Base-by-base conservation (phyloP, 2,797 vertebrate species). In the Bucorvus abyssinicus region DNA sequence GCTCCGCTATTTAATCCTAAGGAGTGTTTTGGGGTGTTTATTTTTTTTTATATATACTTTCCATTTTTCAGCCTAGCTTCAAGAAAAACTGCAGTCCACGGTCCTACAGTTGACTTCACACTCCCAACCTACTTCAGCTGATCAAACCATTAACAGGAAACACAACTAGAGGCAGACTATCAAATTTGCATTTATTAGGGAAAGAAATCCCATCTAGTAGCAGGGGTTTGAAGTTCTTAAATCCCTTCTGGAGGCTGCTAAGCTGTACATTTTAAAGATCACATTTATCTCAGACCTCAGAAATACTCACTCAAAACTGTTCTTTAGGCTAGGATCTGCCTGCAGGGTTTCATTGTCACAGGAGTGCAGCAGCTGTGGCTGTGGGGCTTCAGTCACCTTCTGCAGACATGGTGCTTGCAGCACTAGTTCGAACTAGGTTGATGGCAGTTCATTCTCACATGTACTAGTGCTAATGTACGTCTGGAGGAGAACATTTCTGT, bases 391-490 rank as follows among this genome's bases (percentile, higher is more conserved):
- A 65, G 65, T 65, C 65, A 76, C 68, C 55, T 83, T 84, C 65
- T 64, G 53, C 78, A 83, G 55, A 60, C 3, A 20, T 6, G 14
- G 8, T 40, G 17, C 30, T 77, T 61, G 71, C 57, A 60, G 1
- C 36, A 11, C 57, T 16, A 10, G 26, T 40, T 73, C 27, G 14
- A 30, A 53, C 18, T 1, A 9, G 17, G 67, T 13, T 65, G 44
- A 40, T 24, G 40, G 36, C 44, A 36, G 44, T 24, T 76, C 52
- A 10, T 47, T 32, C 83, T 84, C 36, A 9, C 3, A 44, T 67
- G 49, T 1, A 9, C 14, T 6, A 44, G 36, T 1, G 2, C 23
- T 26, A 6, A 8, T 5, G 3, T 9, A 0, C 11, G 17, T 45
- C 70, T 53, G 4, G 1, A 59, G 36, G 22, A 94, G 81, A 53